Evolutionary conservation across 2,113 vertebrate genomes (phyloP).

Genomic region (Cynoglossus semilaevis): DNA sequence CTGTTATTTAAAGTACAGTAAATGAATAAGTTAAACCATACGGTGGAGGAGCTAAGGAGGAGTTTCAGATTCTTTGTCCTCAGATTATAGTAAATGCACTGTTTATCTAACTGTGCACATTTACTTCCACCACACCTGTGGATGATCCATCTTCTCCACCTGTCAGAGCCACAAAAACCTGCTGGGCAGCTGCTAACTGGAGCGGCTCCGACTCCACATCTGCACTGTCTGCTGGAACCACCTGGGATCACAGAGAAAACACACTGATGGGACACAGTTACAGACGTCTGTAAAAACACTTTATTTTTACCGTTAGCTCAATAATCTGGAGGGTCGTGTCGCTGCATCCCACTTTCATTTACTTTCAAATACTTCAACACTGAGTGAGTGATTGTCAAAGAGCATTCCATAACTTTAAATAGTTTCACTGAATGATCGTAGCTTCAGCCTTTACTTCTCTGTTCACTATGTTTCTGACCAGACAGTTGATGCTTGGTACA

Average conservation of each 20-base stretch:
- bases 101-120: slow-evolving; percentile 83
- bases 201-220: slow-evolving; percentile 69
- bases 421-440: no score
- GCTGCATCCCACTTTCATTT: no score
- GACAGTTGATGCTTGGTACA: no score
- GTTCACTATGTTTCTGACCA: no score
- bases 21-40: neutral
- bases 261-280: slow-evolving; percentile 61
- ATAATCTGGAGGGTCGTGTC: no score
- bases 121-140: slow-evolving; percentile 80
- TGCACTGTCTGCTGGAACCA: slow-evolving; percentile 31
- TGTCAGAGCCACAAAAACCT: slow-evolving; percentile 79
- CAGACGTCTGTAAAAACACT: no score
- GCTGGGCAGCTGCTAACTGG: slow-evolving; percentile 72
- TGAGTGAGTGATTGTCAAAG: no score
- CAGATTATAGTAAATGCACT: slow-evolving; percentile 83
- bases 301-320: no score
- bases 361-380: no score
- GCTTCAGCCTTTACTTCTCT: no score
- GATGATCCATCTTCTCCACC: slow-evolving; percentile 59
- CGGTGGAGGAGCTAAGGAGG: neutral
- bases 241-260: slow-evolving; percentile 60
- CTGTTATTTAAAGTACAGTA: no score
- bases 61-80: slow-evolving; percentile 62
- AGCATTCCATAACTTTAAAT: no score